Evolutionary conservation across 2,797 vertebrate species (phyloP).

Genomic region (Xerus rutilus): DNA sequence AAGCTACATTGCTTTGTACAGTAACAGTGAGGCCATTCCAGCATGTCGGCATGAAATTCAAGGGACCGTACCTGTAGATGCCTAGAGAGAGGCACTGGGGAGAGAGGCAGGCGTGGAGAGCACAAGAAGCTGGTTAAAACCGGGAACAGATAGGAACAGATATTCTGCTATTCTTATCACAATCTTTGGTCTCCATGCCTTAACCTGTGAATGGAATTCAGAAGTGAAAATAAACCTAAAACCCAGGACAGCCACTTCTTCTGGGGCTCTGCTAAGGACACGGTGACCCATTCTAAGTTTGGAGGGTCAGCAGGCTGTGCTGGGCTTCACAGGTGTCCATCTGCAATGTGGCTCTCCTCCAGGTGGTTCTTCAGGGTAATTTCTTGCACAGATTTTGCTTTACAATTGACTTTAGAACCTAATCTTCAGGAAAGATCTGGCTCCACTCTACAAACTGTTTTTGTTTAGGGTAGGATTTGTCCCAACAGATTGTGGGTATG

Average conservation of each 20-base stretch:
- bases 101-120: neutral
- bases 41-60: neutral
- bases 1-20: neutral
- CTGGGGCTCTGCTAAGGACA: neutral
- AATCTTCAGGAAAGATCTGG: neutral
- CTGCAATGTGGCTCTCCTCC: neutral
- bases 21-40: neutral
- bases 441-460: neutral
- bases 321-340: neutral
- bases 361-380: neutral
- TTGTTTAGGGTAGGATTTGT: neutral
- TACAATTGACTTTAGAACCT: neutral
- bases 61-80: neutral
- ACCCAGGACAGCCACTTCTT: neutral
- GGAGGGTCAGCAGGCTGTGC: neutral
- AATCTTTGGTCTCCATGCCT: neutral
- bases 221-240: slow-evolving; percentile 25
- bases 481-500: neutral
- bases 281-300: neutral
- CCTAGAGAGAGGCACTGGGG: neutral
- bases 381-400: neutral
- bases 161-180: neutral
- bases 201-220: neutral
- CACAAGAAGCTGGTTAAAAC: neutral
- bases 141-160: neutral